Conservation (phyloP, 2,888 invertebrate genomes). For the Andrena praecox region DNA sequence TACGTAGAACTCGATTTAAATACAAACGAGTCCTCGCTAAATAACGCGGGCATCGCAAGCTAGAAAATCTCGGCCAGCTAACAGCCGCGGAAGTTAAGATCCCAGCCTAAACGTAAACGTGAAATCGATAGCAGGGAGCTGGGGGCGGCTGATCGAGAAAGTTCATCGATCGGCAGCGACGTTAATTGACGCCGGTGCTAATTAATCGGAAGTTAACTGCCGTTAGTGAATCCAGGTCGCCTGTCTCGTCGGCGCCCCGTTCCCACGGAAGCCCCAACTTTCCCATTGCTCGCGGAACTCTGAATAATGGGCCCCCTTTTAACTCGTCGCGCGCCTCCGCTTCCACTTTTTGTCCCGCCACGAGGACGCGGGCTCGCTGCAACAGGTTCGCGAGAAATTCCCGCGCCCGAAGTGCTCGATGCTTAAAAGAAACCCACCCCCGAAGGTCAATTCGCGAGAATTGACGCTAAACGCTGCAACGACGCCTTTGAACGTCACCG, state of each 20-base stretch:
- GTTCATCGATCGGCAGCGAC: conserved; percentile 13
- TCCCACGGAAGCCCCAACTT: conserved; percentile 9
- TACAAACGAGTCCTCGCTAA: too few relatives aligned
- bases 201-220: conserved; percentile 34
- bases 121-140: neutral
- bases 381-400: conserved; percentile 30
- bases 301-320: conserved; percentile 10
- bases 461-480: too few relatives aligned
- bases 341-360: conserved; percentile 10
- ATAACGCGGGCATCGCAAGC: too few relatives aligned
- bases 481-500: too few relatives aligned
- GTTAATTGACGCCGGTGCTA: conserved; percentile 25
- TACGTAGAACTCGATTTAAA: too few relatives aligned
- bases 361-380: neutral
- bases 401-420: neutral
- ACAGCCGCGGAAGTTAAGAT: too few relatives aligned
- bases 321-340: conserved; percentile 30
- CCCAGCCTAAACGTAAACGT: too few relatives aligned
- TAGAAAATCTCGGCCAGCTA: too few relatives aligned
- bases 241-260: neutral
- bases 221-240: conserved; percentile 2
- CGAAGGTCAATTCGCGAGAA: too few relatives aligned
- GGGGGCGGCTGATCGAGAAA: neutral
- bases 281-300: neutral
- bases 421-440: neutral